These are phyloP conservation scores for Tursiops truncatus DNA, from an alignment of 2,113 vertebrate genomes.

Conservation along the genomic window DNA sequence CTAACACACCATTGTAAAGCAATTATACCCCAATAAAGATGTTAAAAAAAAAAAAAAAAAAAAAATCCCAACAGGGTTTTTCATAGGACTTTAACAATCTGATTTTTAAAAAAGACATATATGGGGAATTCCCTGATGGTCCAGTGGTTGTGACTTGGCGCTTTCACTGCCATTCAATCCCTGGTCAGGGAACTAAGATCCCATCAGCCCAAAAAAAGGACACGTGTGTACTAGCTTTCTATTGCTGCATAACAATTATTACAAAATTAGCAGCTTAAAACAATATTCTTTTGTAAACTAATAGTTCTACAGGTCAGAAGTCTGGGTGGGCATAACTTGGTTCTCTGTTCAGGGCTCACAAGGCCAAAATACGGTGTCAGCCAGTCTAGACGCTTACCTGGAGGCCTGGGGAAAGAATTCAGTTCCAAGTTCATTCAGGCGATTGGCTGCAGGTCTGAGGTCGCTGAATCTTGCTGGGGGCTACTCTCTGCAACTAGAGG, in stretches of 20 bases:
- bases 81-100: neutral
- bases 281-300: neutral
- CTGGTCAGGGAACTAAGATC: too few relatives aligned
- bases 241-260: neutral
- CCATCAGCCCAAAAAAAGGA: too few relatives aligned
- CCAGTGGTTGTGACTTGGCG: too few relatives aligned
- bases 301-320: neutral
- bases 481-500: neutral
- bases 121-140: too few relatives aligned
- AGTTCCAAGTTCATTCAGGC: neutral
- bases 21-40: too few relatives aligned
- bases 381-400: neutral
- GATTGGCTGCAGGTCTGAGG: neutral
- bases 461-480: neutral
- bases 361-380: neutral
- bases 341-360: neutral
- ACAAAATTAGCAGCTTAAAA: neutral
- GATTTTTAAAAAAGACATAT: neutral
- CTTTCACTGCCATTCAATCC: too few relatives aligned
- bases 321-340: neutral
- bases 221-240: neutral
- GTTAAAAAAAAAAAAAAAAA: too few relatives aligned
- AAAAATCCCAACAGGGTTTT: neutral
- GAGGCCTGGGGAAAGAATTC: neutral
- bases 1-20: too few relatives aligned